Base-by-base conservation (phyloP, 2,888 invertebrate genomes). In the Clunio marinus region DNA sequence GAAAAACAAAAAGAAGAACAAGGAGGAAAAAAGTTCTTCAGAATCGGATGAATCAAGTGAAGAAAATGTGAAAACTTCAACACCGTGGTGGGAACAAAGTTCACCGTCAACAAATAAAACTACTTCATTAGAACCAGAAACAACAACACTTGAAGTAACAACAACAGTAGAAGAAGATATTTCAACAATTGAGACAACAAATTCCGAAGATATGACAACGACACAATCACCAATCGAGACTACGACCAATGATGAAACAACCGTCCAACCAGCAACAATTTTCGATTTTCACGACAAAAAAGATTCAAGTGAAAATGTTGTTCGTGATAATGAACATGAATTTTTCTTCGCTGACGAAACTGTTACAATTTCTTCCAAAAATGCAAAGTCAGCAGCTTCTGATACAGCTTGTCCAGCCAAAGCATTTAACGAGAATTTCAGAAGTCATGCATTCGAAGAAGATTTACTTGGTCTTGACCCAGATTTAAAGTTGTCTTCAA, bases 1-100 rank as follows among this genome's bases (percentile, higher is more conserved):
- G 32, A 20, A 59, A 57, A n/a, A n/a, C n/a, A 62, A 62, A 20
- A 41, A 62, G 22, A 62, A 62, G 27, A 20, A 65, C 20, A 62
- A 62, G 25, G 27, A 20, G 10, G 27, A 65, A 20, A 65, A 65
- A 17, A 7, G 3, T n/a, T 22, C 20, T 35, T 24, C 17, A 24
- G 28, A 65, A 8, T 15, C 15, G 10, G 17, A 45, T 7, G 27
- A 63, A 10, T 63, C 63, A 28, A 45, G 45, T 3, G 63, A 63
- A 17, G 45, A 63, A 28, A 22, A 17, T 17, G 8, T 17, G n/a
- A 15, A 41, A 41, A 41, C 10, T 17, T 55, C 55, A 22, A 20
- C 55, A 17, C 8, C 7, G 4, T 3, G 2, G 5, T 8, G 17
- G 17, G 7, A n/a, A 22, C 2, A 3, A 17, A n/a, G 7, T 22